Evolutionary conservation across 2,888 invertebrate genomes (phyloP).

Genomic region (Pheosia gnoma): DNA sequence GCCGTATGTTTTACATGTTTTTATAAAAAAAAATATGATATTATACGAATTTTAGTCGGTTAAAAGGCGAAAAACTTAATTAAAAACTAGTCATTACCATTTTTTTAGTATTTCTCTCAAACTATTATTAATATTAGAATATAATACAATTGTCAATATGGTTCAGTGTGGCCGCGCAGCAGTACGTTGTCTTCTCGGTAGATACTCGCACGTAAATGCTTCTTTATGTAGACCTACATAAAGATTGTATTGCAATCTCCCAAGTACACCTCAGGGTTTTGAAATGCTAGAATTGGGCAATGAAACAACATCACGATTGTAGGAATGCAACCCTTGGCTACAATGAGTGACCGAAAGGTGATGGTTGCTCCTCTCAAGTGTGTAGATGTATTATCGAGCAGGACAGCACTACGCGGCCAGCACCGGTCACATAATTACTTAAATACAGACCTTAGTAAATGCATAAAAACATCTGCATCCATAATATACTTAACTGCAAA

Average conservation of each 20-base stretch:
- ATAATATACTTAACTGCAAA: slow-evolving; percentile 32
- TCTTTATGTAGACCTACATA: no score
- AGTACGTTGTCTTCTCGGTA: no score
- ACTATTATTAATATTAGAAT: slow-evolving; percentile 42
- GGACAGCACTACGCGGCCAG: slow-evolving; percentile 16
- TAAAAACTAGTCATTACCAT: slow-evolving; percentile 48
- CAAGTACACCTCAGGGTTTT: no score
- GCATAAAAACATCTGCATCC: slow-evolving; percentile 44
- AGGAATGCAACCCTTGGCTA: no score
- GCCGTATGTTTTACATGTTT: slow-evolving; percentile 1
- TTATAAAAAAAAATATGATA: not conserved
- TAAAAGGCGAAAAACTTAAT: slow-evolving; percentile 41
- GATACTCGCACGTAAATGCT: no score
- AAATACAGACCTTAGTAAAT: slow-evolving; percentile 48
- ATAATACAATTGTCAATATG: slow-evolving; percentile 44
- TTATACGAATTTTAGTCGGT: slow-evolving; percentile 2
- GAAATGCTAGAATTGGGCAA: no score
- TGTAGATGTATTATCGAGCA: not conserved
- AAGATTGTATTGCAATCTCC: no score
- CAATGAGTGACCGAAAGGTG: no score
- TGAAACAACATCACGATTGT: no score
- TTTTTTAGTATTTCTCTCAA: slow-evolving; percentile 43
- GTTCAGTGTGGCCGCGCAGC: slow-evolving; percentile 30
- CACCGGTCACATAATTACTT: slow-evolving; percentile 38
- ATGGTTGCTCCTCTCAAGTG: no score